Conservation (phyloP, 2,113 vertebrate species). For the Benthochromis sp. region DNA sequence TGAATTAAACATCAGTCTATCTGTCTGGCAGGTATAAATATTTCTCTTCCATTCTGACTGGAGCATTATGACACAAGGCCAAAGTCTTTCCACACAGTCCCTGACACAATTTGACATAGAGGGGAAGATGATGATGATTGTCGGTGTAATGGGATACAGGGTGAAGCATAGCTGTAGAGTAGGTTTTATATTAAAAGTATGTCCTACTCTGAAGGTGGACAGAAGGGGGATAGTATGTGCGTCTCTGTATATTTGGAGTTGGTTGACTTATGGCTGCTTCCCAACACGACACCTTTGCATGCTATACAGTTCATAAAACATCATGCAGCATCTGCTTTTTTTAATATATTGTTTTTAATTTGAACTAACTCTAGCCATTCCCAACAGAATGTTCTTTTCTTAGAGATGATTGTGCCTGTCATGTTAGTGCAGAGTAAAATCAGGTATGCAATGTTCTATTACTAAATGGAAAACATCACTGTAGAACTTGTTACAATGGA, state of each 20-base stretch:
- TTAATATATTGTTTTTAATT: not conserved
- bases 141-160: conserved; percentile 42
- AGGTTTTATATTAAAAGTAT: conserved; percentile 46
- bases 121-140: conserved; percentile 38
- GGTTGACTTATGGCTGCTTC: not conserved
- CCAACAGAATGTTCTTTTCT: not conserved
- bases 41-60: conserved; percentile 60
- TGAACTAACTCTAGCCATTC: not conserved
- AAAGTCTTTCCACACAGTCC: conserved; percentile 37
- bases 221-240: not conserved
- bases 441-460: not conserved
- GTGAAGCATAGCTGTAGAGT: conserved; percentile 26
- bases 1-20: conserved; percentile 70
- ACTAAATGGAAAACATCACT: not conserved
- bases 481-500: not conserved
- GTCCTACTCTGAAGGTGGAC: not conserved
- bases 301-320: not conserved
- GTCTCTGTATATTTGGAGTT: not conserved
- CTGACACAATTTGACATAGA: conserved; percentile 48
- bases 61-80: conserved; percentile 46
- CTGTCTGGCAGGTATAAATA: conserved; percentile 64
- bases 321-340: not conserved
- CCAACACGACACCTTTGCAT: not conserved
- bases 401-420: not conserved
- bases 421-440: not conserved